Base-by-base conservation (phyloP, 2,888 invertebrate genomes). In the Epinotia ramella region DNA sequence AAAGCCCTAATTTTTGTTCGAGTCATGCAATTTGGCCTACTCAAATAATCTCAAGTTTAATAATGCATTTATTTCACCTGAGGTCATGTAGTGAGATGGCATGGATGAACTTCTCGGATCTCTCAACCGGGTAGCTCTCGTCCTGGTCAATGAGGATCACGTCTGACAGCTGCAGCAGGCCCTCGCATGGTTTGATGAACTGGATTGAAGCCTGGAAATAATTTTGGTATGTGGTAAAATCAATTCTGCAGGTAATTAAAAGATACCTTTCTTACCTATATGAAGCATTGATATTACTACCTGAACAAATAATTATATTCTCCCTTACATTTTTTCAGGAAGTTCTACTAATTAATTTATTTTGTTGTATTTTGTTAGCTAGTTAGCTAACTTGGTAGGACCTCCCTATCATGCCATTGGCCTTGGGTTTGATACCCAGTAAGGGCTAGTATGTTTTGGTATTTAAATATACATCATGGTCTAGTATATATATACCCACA, bases 121-220 rank as follows among this genome's bases (percentile, higher is more conserved):
- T 86, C 81, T 94, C 92, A 81, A 95, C 89, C 0, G 93, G 90
- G 74, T 91, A 94, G 78, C 85, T 90, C 64, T 91, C 89, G 82
- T 95, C 95, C 79, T 95, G 95, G 81, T 97, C 96, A 46, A 94
- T 92, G 24, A 97, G 90, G 73, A 93, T 95, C 13, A 96, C 95
- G 69, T 96, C 94, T 44, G 88, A 93, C 53, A 97, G 91, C 80
- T 95, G 95, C 75, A 97, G 88, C 16, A 96, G 88, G 9, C 97
- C 97, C 85, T 97, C 97, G 84, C 97, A 97, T 11, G 95, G 94
- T 71, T 96, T 96, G 20, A 96, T 94, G 83, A 97, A 97, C 78
- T 96, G 95, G 66, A 97, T 83, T 64, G 93, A 93, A 7, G 93
- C 83, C 94, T 94, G 82, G 2, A 87, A 77, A 83, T n/a, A 53